Percentiles rank a stretch among this genome's conserved stretches.
Conservation (phyloP, 2,888 invertebrate genomes). For the Lamellibrachia columna region DNA sequence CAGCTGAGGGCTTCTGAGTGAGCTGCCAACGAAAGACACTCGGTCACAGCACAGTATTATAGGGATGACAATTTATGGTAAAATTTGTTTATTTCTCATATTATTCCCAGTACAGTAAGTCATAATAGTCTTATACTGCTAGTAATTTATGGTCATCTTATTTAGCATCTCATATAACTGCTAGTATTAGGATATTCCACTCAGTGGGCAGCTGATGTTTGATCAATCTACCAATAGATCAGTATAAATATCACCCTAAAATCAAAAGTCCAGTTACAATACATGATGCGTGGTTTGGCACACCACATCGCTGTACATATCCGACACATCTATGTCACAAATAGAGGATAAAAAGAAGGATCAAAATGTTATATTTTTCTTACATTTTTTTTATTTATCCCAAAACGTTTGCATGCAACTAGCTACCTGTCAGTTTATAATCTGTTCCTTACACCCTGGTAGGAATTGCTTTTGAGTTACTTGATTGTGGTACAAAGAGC, state of each 20-base stretch:
- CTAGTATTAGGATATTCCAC: background rate
- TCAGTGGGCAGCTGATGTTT: too few relatives aligned
- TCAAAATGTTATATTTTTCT: too few relatives aligned
- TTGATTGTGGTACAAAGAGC: background rate
- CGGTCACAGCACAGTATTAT: background rate
- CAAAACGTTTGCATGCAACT: background rate
- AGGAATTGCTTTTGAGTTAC: background rate
- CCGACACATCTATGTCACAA: too few relatives aligned
- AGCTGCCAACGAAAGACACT: slow-evolving; percentile 67
- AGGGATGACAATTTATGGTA: background rate
- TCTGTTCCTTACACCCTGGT: background rate
- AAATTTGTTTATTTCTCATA: background rate
- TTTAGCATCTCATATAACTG: background rate
- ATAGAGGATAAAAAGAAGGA: too few relatives aligned
- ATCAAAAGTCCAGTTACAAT: too few relatives aligned
- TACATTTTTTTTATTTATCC: too few relatives aligned
- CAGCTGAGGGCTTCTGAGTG: slow-evolving; percentile 93
- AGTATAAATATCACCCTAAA: too few relatives aligned
- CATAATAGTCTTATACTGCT: background rate
- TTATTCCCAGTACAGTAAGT: background rate
- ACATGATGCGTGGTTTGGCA: too few relatives aligned
- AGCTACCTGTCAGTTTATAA: background rate
- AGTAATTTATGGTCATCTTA: background rate
- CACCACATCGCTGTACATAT: too few relatives aligned
- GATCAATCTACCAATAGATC: too few relatives aligned